These are phyloP conservation scores for Anodontia alba DNA, from an alignment of 2,888 invertebrate species.

Conservation along the genomic window DNA sequence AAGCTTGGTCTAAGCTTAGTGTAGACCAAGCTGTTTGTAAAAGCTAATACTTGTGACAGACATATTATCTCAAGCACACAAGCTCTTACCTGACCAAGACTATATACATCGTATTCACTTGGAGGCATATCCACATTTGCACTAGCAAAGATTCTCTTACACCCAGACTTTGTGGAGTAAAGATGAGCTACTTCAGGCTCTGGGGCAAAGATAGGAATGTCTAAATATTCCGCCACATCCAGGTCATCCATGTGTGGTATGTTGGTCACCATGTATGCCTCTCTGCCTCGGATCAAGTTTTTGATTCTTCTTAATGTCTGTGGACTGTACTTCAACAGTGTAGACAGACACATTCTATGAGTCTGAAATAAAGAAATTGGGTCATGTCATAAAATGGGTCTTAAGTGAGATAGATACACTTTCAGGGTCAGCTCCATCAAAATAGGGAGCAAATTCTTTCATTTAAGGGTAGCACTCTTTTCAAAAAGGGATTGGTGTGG, in stretches of 20 bases:
- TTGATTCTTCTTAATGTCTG: constrained; percentile 81
- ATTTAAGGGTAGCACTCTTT: too few species aligned
- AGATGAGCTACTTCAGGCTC: constrained; percentile 84
- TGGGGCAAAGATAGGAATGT: constrained; percentile 82
- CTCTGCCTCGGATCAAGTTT: constrained; percentile 82
- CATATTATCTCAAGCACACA: neutral
- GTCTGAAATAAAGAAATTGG: constrained; percentile 76
- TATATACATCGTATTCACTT: constrained; percentile 84
- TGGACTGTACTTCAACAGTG: constrained; percentile 84
- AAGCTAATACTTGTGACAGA: too few species aligned
- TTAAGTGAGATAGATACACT: too few species aligned
- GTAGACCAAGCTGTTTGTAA: too few species aligned
- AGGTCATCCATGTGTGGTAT: constrained; percentile 84
- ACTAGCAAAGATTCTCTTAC: constrained; percentile 83
- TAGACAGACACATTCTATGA: constrained; percentile 84
- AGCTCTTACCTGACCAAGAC: constrained; percentile 80
- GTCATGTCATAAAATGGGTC: too few species aligned
- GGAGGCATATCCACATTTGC: constrained; percentile 83
- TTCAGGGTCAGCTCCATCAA: too few species aligned
- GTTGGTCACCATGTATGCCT: constrained; percentile 83
- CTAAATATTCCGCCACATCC: constrained; percentile 81
- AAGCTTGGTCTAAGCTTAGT: too few species aligned
- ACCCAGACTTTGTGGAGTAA: constrained; percentile 84
- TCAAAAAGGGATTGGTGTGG: too few species aligned
- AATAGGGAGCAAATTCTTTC: too few species aligned